phyloP scores from a whole-genome alignment of 2,113 vertebrate species.

The Phylloscopus trochiloides region DNA sequence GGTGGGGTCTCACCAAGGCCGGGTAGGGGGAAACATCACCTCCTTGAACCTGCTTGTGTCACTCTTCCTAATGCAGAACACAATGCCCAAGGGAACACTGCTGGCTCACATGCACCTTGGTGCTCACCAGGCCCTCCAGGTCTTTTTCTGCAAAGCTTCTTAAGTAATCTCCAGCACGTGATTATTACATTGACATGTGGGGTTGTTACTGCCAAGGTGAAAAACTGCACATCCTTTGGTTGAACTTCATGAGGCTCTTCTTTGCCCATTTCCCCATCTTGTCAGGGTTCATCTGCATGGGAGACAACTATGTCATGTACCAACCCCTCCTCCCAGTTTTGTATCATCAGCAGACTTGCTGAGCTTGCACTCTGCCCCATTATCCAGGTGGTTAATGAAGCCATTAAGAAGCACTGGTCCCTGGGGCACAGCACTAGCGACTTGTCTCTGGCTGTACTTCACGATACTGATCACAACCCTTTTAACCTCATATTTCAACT shows the following conservation, averaged over 20 bases:
- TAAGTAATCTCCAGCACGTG: fast-evolving
- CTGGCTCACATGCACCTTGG: neutral
- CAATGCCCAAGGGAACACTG: no score
- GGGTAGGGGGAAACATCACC: neutral
- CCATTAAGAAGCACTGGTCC: neutral
- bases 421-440: neutral
- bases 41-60: neutral
- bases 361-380: neutral
- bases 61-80: neutral
- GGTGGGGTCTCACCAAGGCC: neutral
- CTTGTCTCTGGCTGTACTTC: neutral
- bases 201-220: neutral
- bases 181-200: neutral
- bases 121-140: neutral
- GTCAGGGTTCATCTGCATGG: fast-evolving
- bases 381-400: neutral
- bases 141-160: neutral
- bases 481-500: neutral
- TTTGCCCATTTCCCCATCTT: neutral
- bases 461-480: neutral
- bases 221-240: neutral
- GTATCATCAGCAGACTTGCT: neutral
- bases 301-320: neutral
- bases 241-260: neutral
- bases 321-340: neutral